Percentiles rank a stretch among this genome's conserved stretches.
Conservation (phyloP, 2,797 vertebrate genomes). For the Otolemur crassicaudatus region DNA sequence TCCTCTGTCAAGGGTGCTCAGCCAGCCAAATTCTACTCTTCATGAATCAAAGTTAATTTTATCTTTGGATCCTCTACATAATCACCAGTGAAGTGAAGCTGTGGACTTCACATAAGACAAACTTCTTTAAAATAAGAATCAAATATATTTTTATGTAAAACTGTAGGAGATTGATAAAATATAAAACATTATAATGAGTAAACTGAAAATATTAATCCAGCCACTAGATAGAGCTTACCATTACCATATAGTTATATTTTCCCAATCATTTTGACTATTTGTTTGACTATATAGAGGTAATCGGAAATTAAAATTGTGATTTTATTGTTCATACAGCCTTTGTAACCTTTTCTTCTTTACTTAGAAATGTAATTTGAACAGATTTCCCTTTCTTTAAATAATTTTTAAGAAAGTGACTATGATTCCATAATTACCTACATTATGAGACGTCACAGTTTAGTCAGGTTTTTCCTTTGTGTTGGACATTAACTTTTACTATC, state of each 20-base stretch:
- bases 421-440: not conserved
- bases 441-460: not conserved
- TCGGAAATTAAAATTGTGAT: slow-evolving; percentile 18
- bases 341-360: not conserved
- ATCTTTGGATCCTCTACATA: not conserved
- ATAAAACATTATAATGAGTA: not conserved
- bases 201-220: not conserved
- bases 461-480: not conserved
- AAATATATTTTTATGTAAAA: not conserved
- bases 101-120: not conserved
- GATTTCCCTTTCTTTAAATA: not conserved
- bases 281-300: not conserved
- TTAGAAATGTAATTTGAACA: slow-evolving; percentile 12
- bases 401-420: not conserved
- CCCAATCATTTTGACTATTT: not conserved
- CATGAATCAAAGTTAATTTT: not conserved
- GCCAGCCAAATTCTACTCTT: not conserved
- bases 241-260: not conserved
- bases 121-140: not conserved
- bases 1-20: not conserved
- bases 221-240: not conserved
- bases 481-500: not conserved
- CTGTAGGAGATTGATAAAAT: not conserved
- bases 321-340: not conserved
- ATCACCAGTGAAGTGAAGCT: not conserved